Percentiles rank a stretch among this genome's conserved stretches.
These are phyloP conservation scores for Sorex maritimensis DNA, from an alignment of 2,797 vertebrate species.

Conservation along the genomic window DNA sequence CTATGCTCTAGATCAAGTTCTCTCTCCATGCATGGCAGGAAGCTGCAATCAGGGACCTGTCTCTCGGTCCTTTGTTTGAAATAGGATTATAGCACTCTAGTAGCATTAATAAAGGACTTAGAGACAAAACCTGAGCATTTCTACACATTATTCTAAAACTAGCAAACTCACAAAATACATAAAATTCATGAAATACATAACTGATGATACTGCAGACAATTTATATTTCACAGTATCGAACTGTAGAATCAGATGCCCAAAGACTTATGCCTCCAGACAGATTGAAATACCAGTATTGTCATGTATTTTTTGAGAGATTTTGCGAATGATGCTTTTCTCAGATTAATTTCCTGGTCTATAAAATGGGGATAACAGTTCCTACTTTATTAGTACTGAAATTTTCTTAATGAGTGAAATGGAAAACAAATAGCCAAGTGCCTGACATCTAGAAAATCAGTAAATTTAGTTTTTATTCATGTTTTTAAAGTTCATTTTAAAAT, in stretches of 20 bases:
- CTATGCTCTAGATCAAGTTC: background rate
- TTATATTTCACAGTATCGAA: background rate
- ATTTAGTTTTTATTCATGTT: background rate
- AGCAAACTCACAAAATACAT: background rate
- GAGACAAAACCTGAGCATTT: background rate
- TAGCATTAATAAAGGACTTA: constrained; percentile 35
- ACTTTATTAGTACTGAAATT: background rate
- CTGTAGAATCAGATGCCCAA: background rate
- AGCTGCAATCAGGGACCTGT: background rate
- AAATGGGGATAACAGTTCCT: background rate
- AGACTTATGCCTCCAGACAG: background rate
- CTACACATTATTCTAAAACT: constrained; percentile 6
- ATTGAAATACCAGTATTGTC: background rate
- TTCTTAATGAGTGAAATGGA: background rate
- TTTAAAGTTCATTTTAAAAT: background rate
- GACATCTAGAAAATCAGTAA: background rate
- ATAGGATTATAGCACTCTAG: background rate
- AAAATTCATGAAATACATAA: background rate
- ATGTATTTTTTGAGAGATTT: background rate
- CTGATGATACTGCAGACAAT: background rate
- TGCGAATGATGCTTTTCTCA: background rate
- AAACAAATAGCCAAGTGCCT: background rate
- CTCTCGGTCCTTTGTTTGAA: background rate
- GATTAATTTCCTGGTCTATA: constrained; percentile 1
- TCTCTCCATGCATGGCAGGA: background rate